phyloP scores from a whole-genome alignment of 2,113 vertebrate species.

The Arizona elegans region DNA sequence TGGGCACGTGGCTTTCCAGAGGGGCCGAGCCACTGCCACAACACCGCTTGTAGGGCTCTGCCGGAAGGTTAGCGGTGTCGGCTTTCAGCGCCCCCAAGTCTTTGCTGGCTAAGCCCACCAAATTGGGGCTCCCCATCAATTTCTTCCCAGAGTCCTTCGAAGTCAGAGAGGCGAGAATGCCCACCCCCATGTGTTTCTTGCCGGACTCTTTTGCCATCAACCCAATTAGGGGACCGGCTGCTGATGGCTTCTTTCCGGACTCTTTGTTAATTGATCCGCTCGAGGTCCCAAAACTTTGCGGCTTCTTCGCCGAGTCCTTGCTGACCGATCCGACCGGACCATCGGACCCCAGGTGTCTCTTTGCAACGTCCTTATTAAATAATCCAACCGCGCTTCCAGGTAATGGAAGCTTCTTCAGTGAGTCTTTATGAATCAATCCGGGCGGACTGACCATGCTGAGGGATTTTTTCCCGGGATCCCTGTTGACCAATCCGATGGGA shows the following conservation, averaged over 20 bases:
- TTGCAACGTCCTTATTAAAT: conserved; percentile 64
- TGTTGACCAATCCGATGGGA: conserved; percentile 56
- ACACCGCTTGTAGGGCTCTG: conserved; percentile 68
- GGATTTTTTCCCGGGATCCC: conserved; percentile 57
- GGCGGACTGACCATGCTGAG: conserved; percentile 55
- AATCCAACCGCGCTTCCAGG: conserved; percentile 58
- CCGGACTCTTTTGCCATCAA: conserved; percentile 58
- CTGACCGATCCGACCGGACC: conserved; percentile 54
- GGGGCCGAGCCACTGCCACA: conserved; percentile 56
- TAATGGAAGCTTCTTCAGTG: conserved; percentile 55
- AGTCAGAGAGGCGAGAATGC: conserved; percentile 57
- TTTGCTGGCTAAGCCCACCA: conserved; percentile 63
- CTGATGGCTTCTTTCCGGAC: conserved; percentile 53
- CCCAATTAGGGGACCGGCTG: conserved; percentile 52
- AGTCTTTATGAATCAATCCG: conserved; percentile 57
- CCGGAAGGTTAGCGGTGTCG: conserved; percentile 57
- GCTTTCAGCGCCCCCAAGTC: conserved; percentile 65
- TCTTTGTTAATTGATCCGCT: conserved; percentile 61
- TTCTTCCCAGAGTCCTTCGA: conserved; percentile 75
- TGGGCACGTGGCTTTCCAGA: conserved; percentile 64
- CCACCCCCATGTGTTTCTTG: conserved; percentile 55
- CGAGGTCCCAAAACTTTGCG: conserved; percentile 53
- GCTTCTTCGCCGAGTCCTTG: conserved; percentile 59
- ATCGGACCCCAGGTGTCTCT: conserved; percentile 54
- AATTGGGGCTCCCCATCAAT: conserved; percentile 51